Evolutionary conservation across 2,113 vertebrate genomes (phyloP).

Genomic region (Zootoca vivipara): DNA sequence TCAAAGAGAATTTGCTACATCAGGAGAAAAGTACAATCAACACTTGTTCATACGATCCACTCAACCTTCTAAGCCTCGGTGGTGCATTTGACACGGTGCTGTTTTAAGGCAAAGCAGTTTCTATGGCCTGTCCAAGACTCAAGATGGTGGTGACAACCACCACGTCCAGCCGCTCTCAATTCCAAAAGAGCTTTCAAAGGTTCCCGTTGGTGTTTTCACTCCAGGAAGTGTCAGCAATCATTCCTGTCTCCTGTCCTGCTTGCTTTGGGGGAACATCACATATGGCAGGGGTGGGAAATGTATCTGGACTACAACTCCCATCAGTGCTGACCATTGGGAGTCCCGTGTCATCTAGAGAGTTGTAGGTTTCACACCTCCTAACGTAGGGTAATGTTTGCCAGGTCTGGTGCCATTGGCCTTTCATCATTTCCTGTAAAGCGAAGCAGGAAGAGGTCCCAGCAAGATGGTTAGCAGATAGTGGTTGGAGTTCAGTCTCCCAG

Average conservation of each 20-base stretch:
- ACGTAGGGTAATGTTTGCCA: neutral
- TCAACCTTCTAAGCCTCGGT: neutral
- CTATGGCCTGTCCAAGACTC: neutral
- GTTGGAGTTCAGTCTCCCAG: neutral
- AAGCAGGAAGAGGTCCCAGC: neutral
- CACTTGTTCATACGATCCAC: neutral
- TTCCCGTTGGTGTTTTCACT: too few relatives aligned
- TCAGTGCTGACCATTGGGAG: neutral
- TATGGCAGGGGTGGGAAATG: neutral
- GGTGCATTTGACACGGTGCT: neutral
- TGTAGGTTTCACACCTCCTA: neutral
- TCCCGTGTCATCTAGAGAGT: neutral
- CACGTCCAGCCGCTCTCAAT: neutral
- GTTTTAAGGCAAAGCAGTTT: neutral
- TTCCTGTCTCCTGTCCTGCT: neutral
- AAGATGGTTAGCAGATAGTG: too few relatives aligned
- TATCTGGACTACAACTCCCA: neutral
- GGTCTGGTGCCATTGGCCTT: neutral
- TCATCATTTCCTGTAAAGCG: neutral
- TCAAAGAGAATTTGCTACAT: conserved; percentile 21
- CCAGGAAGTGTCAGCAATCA: neutral
- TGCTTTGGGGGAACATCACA: neutral
- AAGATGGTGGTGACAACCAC: neutral
- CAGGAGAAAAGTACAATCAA: conserved; percentile 17
- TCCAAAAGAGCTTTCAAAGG: neutral